Evolutionary conservation across 2,888 invertebrate genomes (phyloP).

Genomic region (Acanthosepion lycidas): DNA sequence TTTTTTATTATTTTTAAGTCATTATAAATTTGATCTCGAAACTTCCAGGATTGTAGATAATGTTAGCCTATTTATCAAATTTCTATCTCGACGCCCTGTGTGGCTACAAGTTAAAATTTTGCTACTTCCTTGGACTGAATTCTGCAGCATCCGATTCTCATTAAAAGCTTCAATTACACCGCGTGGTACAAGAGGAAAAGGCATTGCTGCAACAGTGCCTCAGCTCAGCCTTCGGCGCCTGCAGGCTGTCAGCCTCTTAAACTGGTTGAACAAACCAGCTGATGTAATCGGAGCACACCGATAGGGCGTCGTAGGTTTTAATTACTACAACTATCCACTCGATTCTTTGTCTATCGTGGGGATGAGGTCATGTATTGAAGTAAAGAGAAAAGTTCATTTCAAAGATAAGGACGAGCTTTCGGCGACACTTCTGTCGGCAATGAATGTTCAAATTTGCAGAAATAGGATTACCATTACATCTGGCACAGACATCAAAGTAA

Average conservation of each 20-base stretch:
- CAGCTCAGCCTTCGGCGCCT: not conserved
- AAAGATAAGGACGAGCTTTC: not conserved
- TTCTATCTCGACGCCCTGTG: conserved; percentile 18
- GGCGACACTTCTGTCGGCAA: not conserved
- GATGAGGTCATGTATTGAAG: conserved; percentile 14
- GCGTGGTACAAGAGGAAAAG: not conserved
- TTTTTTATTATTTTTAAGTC: not conserved
- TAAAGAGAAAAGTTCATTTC: not conserved
- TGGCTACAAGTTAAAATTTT: not conserved
- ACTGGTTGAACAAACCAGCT: not conserved
- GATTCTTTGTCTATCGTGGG: not conserved
- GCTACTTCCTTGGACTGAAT: not conserved
- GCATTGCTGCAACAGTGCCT: not conserved
- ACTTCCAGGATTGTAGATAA: not conserved
- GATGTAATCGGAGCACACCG: conserved; percentile 15
- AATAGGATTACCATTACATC: not conserved
- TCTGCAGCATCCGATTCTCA: not conserved
- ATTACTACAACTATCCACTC: not conserved
- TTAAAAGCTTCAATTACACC: not conserved
- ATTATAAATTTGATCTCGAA: not conserved
- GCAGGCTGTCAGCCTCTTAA: not conserved
- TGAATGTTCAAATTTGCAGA: not conserved
- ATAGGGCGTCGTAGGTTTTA: not conserved
- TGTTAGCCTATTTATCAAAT: not conserved
- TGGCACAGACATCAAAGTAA: not conserved